phyloP scores from a whole-genome alignment of 92 coral and sea anemone species.

The Pocillopora meandrina region DNA sequence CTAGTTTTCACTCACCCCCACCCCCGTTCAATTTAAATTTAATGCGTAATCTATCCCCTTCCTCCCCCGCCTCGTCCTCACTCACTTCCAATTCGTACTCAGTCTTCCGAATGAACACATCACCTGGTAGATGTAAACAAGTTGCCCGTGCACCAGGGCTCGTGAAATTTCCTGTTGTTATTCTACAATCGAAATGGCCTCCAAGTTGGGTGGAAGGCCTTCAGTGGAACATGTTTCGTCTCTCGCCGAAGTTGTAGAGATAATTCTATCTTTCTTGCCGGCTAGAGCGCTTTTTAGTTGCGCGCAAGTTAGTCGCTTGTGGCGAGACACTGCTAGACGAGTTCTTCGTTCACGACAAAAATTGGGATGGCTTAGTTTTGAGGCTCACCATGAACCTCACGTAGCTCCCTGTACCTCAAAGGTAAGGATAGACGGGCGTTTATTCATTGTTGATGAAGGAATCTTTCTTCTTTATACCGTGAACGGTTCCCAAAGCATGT shows the following conservation, averaged over 20 bases:
- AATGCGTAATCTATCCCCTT: slow-evolving; percentile 7
- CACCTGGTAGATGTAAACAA: slow-evolving; percentile 24
- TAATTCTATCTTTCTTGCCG: slow-evolving; percentile 81
- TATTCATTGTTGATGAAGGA: background rate
- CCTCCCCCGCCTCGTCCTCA: background rate
- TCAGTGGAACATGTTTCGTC: slow-evolving; percentile 49
- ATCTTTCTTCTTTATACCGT: no score
- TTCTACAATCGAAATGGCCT: slow-evolving; percentile 52
- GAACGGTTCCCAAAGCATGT: background rate
- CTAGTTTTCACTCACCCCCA: background rate
- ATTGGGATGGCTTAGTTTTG: slow-evolving; percentile 76
- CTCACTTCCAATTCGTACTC: background rate
- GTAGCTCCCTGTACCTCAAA: slow-evolving; percentile 82
- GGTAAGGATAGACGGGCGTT: slow-evolving; percentile 42
- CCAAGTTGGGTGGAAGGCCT: slow-evolving; percentile 47
- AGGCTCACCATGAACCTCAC: slow-evolving; percentile 70
- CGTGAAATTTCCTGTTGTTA: slow-evolving; percentile 5
- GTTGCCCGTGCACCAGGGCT: background rate
- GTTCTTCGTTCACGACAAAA: slow-evolving; percentile 70
- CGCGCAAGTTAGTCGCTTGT: slow-evolving; percentile 81
- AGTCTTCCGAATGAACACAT: background rate
- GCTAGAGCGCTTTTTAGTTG: slow-evolving; percentile 72
- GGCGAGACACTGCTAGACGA: slow-evolving; percentile 84
- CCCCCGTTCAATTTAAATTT: background rate
- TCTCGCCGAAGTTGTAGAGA: slow-evolving; percentile 84